A percentile compares a stretch with the other conserved stretches of the same genome.
Conservation (phyloP, 2,797 vertebrate genomes). For the Paramormyrops hopkinsi region DNA sequence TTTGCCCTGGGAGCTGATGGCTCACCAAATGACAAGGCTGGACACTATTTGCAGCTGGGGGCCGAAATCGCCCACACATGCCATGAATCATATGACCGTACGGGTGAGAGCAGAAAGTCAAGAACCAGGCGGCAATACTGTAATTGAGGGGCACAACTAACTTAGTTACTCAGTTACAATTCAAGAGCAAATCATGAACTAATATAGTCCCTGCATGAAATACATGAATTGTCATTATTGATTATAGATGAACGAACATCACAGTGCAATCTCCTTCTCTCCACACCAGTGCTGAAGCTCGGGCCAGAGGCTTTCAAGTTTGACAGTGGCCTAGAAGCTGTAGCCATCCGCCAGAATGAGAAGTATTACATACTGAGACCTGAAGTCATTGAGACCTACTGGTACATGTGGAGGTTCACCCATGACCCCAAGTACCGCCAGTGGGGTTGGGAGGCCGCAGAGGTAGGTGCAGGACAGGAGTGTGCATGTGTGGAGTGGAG, state of each 20-base stretch:
- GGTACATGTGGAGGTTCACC: constrained; percentile 98
- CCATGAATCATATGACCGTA: constrained; percentile 93
- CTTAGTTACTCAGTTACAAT: not conserved
- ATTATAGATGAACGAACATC: not conserved
- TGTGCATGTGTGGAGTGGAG: not conserved
- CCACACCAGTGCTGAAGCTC: constrained; percentile 78
- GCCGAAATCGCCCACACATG: constrained; percentile 96
- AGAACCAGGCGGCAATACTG: not conserved
- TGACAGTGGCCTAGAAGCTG: constrained; percentile 87
- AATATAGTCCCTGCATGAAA: not conserved
- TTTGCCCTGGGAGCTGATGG: constrained; percentile 92
- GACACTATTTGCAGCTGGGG: constrained; percentile 94
- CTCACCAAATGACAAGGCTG: constrained; percentile 87
- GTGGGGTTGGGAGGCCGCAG: constrained; percentile 96
- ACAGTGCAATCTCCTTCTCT: not conserved
- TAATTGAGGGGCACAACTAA: not conserved
- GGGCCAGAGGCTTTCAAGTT: constrained; percentile 97
- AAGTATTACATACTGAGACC: constrained; percentile 97
- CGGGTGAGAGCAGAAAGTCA: constrained; percentile 60
- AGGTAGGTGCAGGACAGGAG: constrained; percentile 60
- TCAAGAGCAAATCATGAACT: not conserved
- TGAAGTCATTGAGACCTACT: constrained; percentile 96
- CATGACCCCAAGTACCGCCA: constrained; percentile 93
- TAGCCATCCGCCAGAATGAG: constrained; percentile 92
- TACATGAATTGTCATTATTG: not conserved